Evolutionary conservation across 2,888 invertebrate genomes (phyloP).

Genomic region (Sarcophaga variegata): DNA sequence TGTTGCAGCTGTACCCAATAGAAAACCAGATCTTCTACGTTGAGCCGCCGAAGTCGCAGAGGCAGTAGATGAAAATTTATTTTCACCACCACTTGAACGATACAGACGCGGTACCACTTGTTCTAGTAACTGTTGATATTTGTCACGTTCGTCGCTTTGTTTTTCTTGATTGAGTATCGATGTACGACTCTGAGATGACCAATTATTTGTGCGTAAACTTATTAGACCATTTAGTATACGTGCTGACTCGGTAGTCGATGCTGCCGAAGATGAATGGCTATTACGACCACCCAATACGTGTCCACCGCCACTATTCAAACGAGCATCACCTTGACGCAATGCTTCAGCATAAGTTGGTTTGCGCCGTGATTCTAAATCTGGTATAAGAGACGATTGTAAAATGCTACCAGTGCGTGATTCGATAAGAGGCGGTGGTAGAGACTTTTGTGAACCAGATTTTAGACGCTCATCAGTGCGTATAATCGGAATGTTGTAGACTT

Average conservation of each 20-base stretch:
- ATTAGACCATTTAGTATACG: slow-evolving; percentile 67
- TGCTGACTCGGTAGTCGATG: slow-evolving; percentile 69
- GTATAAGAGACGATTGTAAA: slow-evolving; percentile 71
- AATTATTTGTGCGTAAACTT: slow-evolving; percentile 64
- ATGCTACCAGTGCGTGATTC: slow-evolving; percentile 73
- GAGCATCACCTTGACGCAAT: slow-evolving; percentile 51
- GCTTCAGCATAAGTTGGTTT: slow-evolving; percentile 68
- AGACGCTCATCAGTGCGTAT: slow-evolving; percentile 54
- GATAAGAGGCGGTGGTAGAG: slow-evolving; percentile 74
- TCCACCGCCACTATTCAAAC: slow-evolving; percentile 36
- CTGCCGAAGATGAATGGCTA: slow-evolving; percentile 67
- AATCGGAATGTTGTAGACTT: slow-evolving; percentile 73
- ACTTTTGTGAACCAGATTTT: slow-evolving; percentile 61
- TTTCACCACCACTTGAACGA: slow-evolving; percentile 60
- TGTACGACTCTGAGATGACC: slow-evolving; percentile 66
- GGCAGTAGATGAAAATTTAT: slow-evolving; percentile 54
- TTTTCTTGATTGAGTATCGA: slow-evolving; percentile 73
- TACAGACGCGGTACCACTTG: slow-evolving; percentile 72
- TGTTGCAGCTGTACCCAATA: slow-evolving; percentile 43
- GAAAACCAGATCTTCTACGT: slow-evolving; percentile 53
- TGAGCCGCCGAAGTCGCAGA: slow-evolving; percentile 44
- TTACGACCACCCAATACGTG: slow-evolving; percentile 64
- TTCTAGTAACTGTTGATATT: slow-evolving; percentile 74
- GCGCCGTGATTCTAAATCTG: slow-evolving; percentile 69
- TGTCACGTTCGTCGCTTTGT: slow-evolving; percentile 72